Conservation (phyloP, 2,888 invertebrate genomes). For the Sicus ferrugineus region DNA sequence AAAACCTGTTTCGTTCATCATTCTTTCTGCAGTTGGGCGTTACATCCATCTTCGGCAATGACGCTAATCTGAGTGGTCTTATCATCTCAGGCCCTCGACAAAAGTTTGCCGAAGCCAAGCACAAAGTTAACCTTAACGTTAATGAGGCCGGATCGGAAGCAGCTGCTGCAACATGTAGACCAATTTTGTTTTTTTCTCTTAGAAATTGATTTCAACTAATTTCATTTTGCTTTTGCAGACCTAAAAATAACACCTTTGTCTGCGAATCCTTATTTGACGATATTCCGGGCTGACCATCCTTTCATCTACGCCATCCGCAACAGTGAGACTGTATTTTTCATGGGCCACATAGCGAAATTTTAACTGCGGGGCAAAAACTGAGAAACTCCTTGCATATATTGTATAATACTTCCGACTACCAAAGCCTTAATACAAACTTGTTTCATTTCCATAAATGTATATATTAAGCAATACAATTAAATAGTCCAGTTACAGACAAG, state of each 20-base stretch:
- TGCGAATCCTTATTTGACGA: constrained; percentile 50
- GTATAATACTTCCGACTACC: too few species aligned
- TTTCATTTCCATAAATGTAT: too few species aligned
- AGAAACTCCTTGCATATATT: too few species aligned
- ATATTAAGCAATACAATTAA: too few species aligned
- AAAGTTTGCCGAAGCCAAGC: constrained; percentile 75
- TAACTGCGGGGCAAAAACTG: too few species aligned
- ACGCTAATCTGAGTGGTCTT: constrained; percentile 72
- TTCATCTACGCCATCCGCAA: constrained; percentile 56
- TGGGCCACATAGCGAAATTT: constrained; percentile 49
- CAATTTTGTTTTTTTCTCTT: background rate
- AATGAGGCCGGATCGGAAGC: constrained; percentile 91
- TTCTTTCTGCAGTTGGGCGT: constrained; percentile 72
- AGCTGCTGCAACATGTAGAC: constrained; percentile 76
- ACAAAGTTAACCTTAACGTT: constrained; percentile 86
- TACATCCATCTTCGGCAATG: constrained; percentile 69
- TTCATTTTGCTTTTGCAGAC: constrained; percentile 43
- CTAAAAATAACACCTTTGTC: constrained; percentile 55
- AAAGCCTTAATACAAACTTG: too few species aligned
- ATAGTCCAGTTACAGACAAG: too few species aligned
- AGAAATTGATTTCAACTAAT: background rate
- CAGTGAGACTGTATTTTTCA: constrained; percentile 50
- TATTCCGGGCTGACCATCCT: constrained; percentile 58
- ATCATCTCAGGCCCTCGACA: constrained; percentile 66
- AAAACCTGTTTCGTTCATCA: background rate